phyloP scores from a whole-genome alignment of 2,113 vertebrate species.

The Petrocephalus zakoni region DNA sequence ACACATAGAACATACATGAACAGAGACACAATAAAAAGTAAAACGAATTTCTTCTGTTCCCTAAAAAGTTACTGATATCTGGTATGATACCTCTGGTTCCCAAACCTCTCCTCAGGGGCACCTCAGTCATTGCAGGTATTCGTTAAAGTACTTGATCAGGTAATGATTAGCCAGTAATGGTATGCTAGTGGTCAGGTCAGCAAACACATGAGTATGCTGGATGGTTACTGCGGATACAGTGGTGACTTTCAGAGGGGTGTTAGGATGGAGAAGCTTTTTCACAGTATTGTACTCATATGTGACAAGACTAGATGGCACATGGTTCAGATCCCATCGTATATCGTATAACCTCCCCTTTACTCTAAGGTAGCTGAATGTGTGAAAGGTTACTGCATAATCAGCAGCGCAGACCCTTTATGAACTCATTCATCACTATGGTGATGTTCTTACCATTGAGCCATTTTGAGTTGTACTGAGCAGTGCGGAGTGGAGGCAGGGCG shows the following conservation, averaged over 20 bases:
- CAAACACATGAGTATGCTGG: not conserved
- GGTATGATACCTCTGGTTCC: not conserved
- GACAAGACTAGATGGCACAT: not conserved
- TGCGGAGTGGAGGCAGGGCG: constrained; percentile 78
- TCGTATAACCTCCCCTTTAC: not conserved
- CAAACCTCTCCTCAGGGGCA: not conserved
- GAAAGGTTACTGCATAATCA: not conserved
- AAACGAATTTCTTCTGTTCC: too few species aligned
- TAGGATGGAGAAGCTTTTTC: not conserved
- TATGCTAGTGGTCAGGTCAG: not conserved
- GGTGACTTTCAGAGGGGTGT: not conserved
- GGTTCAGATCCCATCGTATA: not conserved
- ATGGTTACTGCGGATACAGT: not conserved
- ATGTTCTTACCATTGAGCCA: constrained; percentile 81
- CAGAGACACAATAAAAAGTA: too few species aligned
- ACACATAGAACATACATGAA: too few species aligned
- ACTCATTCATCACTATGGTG: too few species aligned
- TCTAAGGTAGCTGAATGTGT: not conserved
- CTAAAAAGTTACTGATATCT: too few species aligned
- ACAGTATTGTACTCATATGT: not conserved
- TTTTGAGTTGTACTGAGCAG: constrained; percentile 93
- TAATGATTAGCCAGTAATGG: not conserved
- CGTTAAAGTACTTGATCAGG: not conserved
- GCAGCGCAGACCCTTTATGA: not conserved
- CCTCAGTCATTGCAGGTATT: not conserved